Evolutionary conservation across 2,888 invertebrate genomes (phyloP), one percentile per base, ranked within the genome.

Genomic region (Drosophila gaucha): DNA sequence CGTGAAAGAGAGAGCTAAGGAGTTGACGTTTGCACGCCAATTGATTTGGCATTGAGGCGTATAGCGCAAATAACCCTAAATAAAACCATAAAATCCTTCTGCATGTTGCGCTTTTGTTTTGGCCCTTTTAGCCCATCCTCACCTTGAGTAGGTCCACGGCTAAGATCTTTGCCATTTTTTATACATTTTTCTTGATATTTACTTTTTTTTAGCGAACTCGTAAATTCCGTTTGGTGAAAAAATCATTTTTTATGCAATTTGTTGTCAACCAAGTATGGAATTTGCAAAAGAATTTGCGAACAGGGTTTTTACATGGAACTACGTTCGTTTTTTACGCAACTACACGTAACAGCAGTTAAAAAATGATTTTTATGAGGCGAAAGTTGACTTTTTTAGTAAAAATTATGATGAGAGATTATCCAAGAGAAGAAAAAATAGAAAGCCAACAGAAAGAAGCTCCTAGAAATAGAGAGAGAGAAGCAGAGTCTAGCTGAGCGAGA

Each of bases 81-180:
- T 90, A 89, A 89, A 89, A 90, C 89, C 89, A 89, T 90, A 89
- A 89, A 89, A 89, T 89, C 89, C 89, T 89, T 90, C 89, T 84
- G 83, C 84, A 87, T 82, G 84, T 86, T 85, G 84, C 68, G 78
- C 78, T 59, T 78, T 69, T 72, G 74, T 75, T 33, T 50, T 14
- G 24, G 41, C 35, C 20, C 52, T 31, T n/a, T 67, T 50, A 62
- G 55, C 65, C 79, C 78, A 71, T 62, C 78, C 67, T 80, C 77
- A 83, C 86, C 80, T 83, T 80, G 83, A 75, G 59, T 12, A 14
- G 31, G 43, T 20, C 46, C 36, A 5, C n/a, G 38, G 20, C 38
- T 8, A 14, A 26, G 60, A 39, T 28, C 38, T 22, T 38, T 49
- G 35, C 43, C 57, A 22, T 43, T 58, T 56, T 35, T 30, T 6